Conservation (phyloP, 1,140 invertebrate genomes). For the Hyposmocoma kahamanoa region DNA sequence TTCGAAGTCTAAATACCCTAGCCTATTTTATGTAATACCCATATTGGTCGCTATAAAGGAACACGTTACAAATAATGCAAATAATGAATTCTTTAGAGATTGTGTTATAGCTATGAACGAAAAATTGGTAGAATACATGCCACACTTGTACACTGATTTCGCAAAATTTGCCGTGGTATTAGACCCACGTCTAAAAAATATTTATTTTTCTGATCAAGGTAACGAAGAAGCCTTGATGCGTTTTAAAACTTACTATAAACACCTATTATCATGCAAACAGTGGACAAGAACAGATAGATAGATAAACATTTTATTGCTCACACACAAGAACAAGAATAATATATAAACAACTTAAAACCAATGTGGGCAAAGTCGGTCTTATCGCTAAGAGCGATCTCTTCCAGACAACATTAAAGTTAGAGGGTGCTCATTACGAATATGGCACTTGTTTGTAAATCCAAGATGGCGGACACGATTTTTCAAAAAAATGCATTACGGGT, state of each 20-base stretch:
- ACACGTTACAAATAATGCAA: neutral
- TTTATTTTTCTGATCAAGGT: neutral
- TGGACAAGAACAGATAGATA: no score
- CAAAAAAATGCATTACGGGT: no score
- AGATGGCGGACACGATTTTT: no score
- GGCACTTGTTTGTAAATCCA: no score
- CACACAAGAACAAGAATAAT: no score
- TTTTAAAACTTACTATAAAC: neutral
- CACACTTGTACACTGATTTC: neutral
- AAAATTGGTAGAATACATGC: conserved; percentile 5
- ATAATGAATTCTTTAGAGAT: neutral
- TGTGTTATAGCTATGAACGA: conserved; percentile 1
- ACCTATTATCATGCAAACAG: no score
- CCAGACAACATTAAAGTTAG: no score
- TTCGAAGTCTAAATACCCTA: conserved; percentile 7
- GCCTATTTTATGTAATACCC: neutral
- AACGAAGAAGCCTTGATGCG: neutral
- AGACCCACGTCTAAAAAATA: conserved; percentile 5
- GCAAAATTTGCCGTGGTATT: conserved; percentile 6
- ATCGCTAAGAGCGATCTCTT: no score
- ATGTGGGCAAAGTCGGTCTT: no score
- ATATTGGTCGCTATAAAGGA: conserved; percentile 1
- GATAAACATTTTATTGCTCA: no score
- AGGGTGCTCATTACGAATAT: no score
- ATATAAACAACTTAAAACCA: no score